Evolutionary conservation across 2,888 invertebrate species (phyloP).

Genomic region (Leuctra nigra): DNA sequence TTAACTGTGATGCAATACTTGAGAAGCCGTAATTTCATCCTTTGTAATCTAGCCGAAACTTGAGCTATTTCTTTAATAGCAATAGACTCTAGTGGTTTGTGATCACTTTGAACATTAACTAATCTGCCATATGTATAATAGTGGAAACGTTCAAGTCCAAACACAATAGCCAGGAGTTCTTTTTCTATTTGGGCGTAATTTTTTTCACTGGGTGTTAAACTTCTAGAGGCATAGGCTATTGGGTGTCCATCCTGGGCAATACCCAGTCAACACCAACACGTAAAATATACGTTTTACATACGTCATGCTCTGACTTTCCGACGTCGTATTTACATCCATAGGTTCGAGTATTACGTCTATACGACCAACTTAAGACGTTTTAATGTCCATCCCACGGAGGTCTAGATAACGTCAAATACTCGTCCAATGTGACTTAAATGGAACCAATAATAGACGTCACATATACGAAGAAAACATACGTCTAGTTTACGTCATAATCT

Average conservation of each 20-base stretch:
- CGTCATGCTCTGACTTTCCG: too few species aligned
- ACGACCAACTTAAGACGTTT: too few species aligned
- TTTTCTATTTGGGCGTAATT: constrained; percentile 8
- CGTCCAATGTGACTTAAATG: too few species aligned
- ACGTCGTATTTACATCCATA: too few species aligned
- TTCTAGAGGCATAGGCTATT: not conserved
- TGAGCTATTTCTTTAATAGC: not conserved
- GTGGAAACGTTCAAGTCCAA: constrained; percentile 2
- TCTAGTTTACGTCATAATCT: too few species aligned
- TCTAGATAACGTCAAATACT: too few species aligned
- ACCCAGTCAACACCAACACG: too few species aligned
- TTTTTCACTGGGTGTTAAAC: not conserved
- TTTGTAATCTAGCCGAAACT: constrained; percentile 6
- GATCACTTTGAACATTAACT: constrained; percentile 8
- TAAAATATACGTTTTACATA: too few species aligned
- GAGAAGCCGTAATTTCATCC: not conserved
- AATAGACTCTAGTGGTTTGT: constrained; percentile 8
- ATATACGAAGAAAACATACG: too few species aligned
- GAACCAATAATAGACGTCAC: too few species aligned
- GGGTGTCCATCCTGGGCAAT: not conserved
- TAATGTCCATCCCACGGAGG: too few species aligned
- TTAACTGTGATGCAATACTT: constrained; percentile 7
- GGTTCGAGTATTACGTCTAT: too few species aligned
- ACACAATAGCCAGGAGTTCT: constrained; percentile 7
- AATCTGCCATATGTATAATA: constrained; percentile 3